Conservation (phyloP, 2,797 vertebrate species). For the Sternarchorhynchus goeldii region DNA sequence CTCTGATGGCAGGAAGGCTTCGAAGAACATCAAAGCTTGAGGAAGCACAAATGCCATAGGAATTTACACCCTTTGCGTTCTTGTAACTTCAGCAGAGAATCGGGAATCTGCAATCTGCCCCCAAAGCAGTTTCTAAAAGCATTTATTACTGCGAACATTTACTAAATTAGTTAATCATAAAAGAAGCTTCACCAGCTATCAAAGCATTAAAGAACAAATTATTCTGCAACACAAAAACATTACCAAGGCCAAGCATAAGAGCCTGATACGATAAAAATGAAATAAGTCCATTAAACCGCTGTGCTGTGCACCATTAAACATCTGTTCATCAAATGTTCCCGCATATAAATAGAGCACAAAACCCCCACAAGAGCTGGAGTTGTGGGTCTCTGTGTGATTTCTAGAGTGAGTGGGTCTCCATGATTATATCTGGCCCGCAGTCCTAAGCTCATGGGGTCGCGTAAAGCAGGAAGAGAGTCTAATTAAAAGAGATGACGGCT, state of each 20-base stretch:
- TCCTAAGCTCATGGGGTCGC: constrained; percentile 42
- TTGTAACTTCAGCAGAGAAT: background rate
- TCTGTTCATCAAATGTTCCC: constrained; percentile 41
- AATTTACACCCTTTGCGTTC: background rate
- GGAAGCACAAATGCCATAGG: background rate
- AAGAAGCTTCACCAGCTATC: background rate
- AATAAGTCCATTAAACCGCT: constrained; percentile 2
- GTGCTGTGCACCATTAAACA: constrained; percentile 36
- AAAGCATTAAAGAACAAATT: constrained; percentile 20
- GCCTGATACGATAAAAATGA: constrained; percentile 12
- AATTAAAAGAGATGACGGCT: constrained; percentile 54
- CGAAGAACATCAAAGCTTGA: constrained; percentile 31
- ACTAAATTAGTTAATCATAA: constrained; percentile 21
- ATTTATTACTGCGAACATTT: constrained; percentile 2
- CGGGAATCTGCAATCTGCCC: background rate
- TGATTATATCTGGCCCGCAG: constrained; percentile 48
- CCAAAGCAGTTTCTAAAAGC: background rate
- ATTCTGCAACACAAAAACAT: background rate
- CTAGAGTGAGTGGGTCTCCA: constrained; percentile 26
- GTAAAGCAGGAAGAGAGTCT: constrained; percentile 51
- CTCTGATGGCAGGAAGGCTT: background rate
- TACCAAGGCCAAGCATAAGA: background rate
- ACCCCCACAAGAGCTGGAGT: constrained; percentile 27
- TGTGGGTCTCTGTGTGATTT: constrained; percentile 12
- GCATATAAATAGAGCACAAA: constrained; percentile 36